A percentile compares a stretch with the other conserved stretches of the same genome.
phyloP scores from a whole-genome alignment of 2,888 invertebrate species.

The Dolichomitus sp. region DNA sequence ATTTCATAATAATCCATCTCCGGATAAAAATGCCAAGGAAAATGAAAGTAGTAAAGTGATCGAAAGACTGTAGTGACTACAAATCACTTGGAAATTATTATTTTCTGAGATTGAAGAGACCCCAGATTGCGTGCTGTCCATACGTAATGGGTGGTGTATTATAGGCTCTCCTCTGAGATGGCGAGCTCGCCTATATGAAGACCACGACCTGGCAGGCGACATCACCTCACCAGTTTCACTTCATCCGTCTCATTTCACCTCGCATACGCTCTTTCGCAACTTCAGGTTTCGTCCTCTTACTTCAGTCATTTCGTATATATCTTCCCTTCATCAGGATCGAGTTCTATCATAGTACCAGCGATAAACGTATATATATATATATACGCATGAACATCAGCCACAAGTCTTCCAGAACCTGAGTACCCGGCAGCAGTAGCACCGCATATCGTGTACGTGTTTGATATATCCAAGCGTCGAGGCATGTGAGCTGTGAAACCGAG shows the following conservation, averaged over 20 bases:
- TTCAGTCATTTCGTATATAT: background rate
- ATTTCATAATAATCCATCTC: background rate
- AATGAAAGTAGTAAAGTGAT: background rate
- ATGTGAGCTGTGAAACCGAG: slow-evolving; percentile 20
- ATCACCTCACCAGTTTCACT: background rate
- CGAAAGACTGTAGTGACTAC: background rate
- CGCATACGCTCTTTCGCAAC: background rate
- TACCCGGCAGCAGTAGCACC: background rate
- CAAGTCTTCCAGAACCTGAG: slow-evolving; percentile 15
- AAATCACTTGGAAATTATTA: background rate
- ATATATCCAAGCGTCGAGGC: background rate
- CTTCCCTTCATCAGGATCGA: background rate
- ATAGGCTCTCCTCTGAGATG: background rate
- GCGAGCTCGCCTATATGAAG: background rate
- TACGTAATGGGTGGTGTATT: background rate
- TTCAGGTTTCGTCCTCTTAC: background rate
- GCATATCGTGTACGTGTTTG: slow-evolving; percentile 27
- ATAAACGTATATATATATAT: background rate
- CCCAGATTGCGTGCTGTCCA: background rate
- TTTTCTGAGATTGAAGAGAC: slow-evolving; percentile 22
- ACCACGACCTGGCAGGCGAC: slow-evolving; percentile 7
- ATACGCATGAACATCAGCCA: background rate
- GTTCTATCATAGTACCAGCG: background rate
- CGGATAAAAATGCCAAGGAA: background rate
- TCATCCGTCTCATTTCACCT: slow-evolving; percentile 12